Conservation (phyloP, 2,888 invertebrate genomes). For the Cosmia pyralina region DNA sequence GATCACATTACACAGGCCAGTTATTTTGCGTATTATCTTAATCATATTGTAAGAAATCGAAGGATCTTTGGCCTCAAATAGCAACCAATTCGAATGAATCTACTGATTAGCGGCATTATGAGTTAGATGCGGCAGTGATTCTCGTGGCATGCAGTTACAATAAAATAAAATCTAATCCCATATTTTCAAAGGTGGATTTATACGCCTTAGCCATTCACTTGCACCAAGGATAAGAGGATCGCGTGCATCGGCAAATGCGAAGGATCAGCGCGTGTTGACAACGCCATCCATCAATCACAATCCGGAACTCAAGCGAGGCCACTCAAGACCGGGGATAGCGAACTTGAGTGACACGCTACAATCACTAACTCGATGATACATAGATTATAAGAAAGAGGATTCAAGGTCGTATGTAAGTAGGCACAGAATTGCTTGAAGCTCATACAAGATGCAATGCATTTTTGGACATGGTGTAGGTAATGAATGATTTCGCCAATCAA, state of each 20-base stretch:
- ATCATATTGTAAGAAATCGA: conserved; percentile 6
- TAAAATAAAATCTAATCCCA: conserved; percentile 16
- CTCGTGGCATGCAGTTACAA: conserved; percentile 2
- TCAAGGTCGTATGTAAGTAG: conserved; percentile 11
- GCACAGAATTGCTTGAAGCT: neutral
- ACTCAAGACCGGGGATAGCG: conserved; percentile 40
- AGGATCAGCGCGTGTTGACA: conserved; percentile 72
- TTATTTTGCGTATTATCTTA: conserved; percentile 7
- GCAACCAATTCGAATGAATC: conserved; percentile 5
- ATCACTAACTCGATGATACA: conserved; percentile 15
- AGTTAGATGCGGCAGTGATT: conserved; percentile 10
- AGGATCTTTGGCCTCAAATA: conserved; percentile 16
- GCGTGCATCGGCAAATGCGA: conserved; percentile 76
- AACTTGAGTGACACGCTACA: conserved; percentile 40
- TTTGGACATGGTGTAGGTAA: neutral
- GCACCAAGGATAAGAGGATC: conserved; percentile 65
- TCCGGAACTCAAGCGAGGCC: conserved; percentile 77
- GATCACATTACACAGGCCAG: conserved; percentile 6
- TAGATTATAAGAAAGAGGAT: conserved; percentile 16
- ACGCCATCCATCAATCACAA: conserved; percentile 79
- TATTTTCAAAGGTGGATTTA: conserved; percentile 4
- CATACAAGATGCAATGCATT: conserved; percentile 2
- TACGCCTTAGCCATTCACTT: conserved; percentile 61
- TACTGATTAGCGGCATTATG: conserved; percentile 10
- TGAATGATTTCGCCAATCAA: conserved; percentile 31